These are phyloP conservation scores for Rhodinocichla rosea DNA, from an alignment of 2,113 vertebrate genomes.

Conservation along the genomic window DNA sequence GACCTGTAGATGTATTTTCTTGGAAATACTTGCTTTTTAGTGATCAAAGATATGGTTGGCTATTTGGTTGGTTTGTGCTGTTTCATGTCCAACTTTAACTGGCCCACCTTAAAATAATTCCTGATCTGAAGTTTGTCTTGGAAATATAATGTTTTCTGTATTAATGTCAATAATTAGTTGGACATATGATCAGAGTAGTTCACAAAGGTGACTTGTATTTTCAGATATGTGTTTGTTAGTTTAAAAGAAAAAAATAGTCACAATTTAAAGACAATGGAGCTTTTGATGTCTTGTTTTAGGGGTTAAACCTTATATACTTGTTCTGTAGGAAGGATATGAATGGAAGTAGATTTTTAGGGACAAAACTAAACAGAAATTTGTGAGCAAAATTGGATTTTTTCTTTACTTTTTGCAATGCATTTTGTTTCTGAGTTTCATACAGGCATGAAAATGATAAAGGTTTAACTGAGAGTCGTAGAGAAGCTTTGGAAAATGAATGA, in stretches of 20 bases:
- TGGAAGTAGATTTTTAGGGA: neutral
- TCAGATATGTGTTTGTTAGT: neutral
- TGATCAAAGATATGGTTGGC: neutral
- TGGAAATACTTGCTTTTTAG: neutral
- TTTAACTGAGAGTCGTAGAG: constrained; percentile 45
- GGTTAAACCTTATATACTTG: neutral
- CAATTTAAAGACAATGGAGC: neutral
- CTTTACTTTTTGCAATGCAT: neutral
- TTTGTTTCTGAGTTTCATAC: neutral
- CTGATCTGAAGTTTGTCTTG: neutral
- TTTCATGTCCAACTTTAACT: neutral
- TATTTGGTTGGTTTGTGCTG: neutral
- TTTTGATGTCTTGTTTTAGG: neutral
- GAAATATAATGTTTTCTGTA: neutral
- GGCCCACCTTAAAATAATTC: neutral
- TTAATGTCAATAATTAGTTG: neutral
- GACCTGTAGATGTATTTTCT: neutral
- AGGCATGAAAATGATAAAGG: neutral
- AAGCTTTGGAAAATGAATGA: constrained; percentile 16
- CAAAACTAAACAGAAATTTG: neutral
- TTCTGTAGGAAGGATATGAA: neutral
- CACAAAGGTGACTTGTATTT: neutral
- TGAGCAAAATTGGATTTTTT: neutral
- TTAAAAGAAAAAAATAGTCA: neutral
- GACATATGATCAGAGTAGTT: neutral